Evolutionary conservation across 2,797 vertebrate genomes (phyloP).

Genomic region (Sebastes cheni): DNA sequence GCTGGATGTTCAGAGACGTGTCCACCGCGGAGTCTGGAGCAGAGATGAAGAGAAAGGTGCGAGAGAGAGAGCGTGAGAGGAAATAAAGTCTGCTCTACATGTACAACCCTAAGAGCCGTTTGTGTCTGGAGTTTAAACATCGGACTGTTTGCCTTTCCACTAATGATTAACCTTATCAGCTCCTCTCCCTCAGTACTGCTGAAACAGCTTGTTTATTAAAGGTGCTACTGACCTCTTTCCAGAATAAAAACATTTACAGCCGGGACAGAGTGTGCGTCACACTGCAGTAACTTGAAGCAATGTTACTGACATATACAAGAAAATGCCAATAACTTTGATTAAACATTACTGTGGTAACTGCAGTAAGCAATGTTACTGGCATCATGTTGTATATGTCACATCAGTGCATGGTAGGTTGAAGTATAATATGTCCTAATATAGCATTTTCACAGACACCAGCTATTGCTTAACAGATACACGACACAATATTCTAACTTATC

Average conservation of each 20-base stretch:
- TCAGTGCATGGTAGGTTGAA: not conserved
- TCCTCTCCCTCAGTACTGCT: conserved; percentile 2
- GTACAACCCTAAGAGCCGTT: conserved; percentile 21
- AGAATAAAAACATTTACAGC: conserved; percentile 9
- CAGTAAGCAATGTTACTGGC: too few relatives aligned
- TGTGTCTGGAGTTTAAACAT: conserved; percentile 29
- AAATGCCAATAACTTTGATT: too few relatives aligned
- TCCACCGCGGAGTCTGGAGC: conserved; percentile 85
- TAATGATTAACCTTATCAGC: conserved; percentile 70
- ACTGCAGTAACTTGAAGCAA: not conserved
- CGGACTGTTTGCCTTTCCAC: conserved; percentile 57
- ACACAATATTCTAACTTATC: not conserved
- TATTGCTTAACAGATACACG: not conserved
- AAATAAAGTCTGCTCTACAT: not conserved
- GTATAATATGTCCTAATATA: not conserved
- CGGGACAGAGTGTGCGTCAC: not conserved
- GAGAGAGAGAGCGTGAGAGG: not conserved
- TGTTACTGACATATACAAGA: too few relatives aligned
- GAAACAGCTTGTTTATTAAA: conserved; percentile 36
- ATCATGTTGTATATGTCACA: not conserved
- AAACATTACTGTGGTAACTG: too few relatives aligned
- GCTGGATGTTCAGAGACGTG: conserved; percentile 92
- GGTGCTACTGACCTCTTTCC: conserved; percentile 3
- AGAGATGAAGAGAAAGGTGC: conserved; percentile 40
- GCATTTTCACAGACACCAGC: not conserved